Base-by-base conservation (phyloP, 2,113 vertebrate genomes). In the Neotoma lepida region DNA sequence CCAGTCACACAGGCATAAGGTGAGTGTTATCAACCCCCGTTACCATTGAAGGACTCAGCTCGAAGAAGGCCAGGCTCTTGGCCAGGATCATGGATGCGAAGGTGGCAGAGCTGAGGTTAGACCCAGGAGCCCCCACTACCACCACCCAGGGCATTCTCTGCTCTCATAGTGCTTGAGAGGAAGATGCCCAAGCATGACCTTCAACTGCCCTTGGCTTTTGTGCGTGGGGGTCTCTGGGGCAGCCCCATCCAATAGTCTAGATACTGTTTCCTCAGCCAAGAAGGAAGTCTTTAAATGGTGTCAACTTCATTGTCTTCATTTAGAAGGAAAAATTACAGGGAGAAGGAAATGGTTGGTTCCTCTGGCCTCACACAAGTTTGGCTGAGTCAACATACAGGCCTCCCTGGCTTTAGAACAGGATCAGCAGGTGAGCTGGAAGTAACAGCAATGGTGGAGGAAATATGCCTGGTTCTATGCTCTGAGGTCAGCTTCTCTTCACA, bases 351-450 rank as follows among this genome's bases (percentile, higher is more conserved):
- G 81, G 41, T 71, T 3, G 2, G 28, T 82, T 68, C 90, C 88
- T 89, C 82, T 49, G 54, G 54, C 64, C 91, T 92, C 35, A 58
- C 51, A 81, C 44, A 58, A 0, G 0, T 1, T 8, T 20, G 84
- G 41, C 88, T 96, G 97, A 82, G 95, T 96, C 96, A 96, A 68
- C 93, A 2, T 41, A 33, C 97, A n/a, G 68, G 78, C 94, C 82
- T 84, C 51, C 64, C 80, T 14, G 74, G 51, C 54, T 35, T 46
- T 41, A 3, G 41, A 78, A 63, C 39, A 58, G 95, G 64, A 93
- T 94, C 90, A 95, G 87, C 94, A 33, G 44, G 30, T 44, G 76
- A 78, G 44, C 44, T 35, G 74, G 46, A 35, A 33, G 26, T 41
- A 35, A 76, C 35, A 22, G 88, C 9, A 22, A 17, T 51, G 84